These are phyloP conservation scores for Troides aeacus DNA, from an alignment of 2,888 invertebrate species.

Conservation along the genomic window DNA sequence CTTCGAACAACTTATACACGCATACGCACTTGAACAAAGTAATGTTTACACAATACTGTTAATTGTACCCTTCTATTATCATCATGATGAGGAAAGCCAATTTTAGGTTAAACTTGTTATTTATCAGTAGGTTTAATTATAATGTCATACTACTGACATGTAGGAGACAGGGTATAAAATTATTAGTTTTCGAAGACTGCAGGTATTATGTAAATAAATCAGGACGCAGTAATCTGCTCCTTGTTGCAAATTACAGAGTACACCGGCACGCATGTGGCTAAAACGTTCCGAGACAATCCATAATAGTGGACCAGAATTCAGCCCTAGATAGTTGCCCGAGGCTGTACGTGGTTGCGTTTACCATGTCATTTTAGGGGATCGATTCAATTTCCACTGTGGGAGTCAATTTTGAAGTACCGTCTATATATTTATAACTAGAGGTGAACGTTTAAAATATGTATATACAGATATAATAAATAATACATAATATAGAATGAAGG, in stretches of 20 bases:
- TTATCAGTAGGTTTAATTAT: too few relatives aligned
- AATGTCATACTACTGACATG: background rate
- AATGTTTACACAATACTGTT: too few relatives aligned
- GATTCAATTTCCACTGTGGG: slow-evolving; percentile 4
- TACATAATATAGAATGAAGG: too few relatives aligned
- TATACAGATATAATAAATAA: too few relatives aligned
- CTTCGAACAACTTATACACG: too few relatives aligned
- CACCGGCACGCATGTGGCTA: slow-evolving; percentile 56
- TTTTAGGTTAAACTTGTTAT: too few relatives aligned
- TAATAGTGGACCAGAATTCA: slow-evolving; percentile 66
- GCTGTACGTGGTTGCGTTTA: slow-evolving; percentile 37
- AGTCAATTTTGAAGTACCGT: background rate
- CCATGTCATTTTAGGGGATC: slow-evolving; percentile 20
- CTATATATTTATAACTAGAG: background rate
- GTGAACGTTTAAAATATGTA: background rate
- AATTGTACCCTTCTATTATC: too few relatives aligned
- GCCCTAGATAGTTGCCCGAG: slow-evolving; percentile 51
- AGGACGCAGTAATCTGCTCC: slow-evolving; percentile 51
- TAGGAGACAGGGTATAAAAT: background rate
- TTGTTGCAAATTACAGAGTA: slow-evolving; percentile 70
- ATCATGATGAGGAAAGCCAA: too few relatives aligned
- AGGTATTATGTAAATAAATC: slow-evolving; percentile 74
- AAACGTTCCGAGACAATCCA: slow-evolving; percentile 65
- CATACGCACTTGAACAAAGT: too few relatives aligned
- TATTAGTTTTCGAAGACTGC: background rate